Base-by-base conservation (phyloP, 1,140 invertebrate species). In the Musca domestica region DNA sequence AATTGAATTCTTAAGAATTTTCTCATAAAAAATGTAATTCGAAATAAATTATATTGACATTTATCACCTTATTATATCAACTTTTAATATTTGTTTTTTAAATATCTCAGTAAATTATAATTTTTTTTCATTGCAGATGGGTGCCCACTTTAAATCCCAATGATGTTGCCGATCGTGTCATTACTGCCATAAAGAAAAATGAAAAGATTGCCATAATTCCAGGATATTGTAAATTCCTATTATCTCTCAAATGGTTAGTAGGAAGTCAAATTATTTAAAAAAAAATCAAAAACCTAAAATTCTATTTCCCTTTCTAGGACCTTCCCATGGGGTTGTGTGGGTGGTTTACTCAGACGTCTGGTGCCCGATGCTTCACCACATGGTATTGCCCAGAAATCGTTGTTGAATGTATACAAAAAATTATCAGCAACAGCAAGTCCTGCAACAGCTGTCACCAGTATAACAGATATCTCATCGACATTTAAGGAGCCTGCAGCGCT, bases 141-240 rank as follows among this genome's bases (percentile, higher is more conserved):
- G 83, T 97, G 61, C 91, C 94, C 49, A 91, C 91, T 69, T 83
- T 98, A 73, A 90, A 91, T 74, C 89, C 94, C 2, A 92, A 95
- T 69, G 89, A 92, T 72, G 95, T 96, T 34, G 93, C 92, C 0
- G 89, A 94, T 74, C 87, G 91, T 72, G 89, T 95, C 22, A 87
- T 98, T 51, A 84, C 87, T 41, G 94, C 92, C 19, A 89, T 98
- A 74, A 85, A 92, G 71, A 90, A 89, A 69, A 91, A 97, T 77
- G 89, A 93, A 74, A 86, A 89, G 49, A 81, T 90, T 54, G 86
- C 95, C 27, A 83, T 95, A 56, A 85, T 98, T 58, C 96, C 96
- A 3, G 83, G 87, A 25, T 87, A 88, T 72, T 83, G 94, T 17
- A 87, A 88, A 71, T 66, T 88, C 41, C 73, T 92, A 10, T 71